Conservation (phyloP, 2,797 vertebrate species). For the Dermochelys coriacea region DNA sequence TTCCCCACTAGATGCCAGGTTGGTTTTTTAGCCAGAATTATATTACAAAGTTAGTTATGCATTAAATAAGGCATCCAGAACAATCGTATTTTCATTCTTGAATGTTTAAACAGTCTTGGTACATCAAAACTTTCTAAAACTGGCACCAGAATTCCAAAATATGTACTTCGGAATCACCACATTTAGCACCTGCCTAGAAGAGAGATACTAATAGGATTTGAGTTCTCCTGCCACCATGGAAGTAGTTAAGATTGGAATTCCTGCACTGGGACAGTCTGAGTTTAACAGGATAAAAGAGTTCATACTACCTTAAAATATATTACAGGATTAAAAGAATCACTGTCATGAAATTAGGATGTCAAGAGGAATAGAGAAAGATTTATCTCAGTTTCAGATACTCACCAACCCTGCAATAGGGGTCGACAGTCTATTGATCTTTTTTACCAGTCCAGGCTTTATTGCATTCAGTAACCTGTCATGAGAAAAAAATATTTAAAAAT, state of each 20-base stretch:
- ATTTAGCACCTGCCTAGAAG: neutral
- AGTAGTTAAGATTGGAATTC: neutral
- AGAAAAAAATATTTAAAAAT: constrained; percentile 71
- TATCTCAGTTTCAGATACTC: constrained; percentile 78
- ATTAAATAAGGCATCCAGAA: neutral
- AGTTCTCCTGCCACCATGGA: neutral
- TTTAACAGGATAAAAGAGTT: constrained; percentile 1
- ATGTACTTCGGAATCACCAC: constrained; percentile 5
- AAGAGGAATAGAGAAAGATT: neutral
- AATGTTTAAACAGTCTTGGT: neutral
- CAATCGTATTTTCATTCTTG: neutral
- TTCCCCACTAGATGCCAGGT: neutral
- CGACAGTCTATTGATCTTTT: constrained; percentile 96
- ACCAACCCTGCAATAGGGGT: constrained; percentile 96
- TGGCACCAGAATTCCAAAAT: neutral
- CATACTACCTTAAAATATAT: neutral
- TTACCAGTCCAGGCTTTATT: constrained; percentile 94
- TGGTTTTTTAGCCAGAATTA: neutral
- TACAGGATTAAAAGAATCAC: constrained; percentile 28
- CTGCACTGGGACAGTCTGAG: neutral
- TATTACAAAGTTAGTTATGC: neutral
- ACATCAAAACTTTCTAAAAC: constrained; percentile 2
- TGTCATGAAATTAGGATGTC: constrained; percentile 13
- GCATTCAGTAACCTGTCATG: constrained; percentile 93
- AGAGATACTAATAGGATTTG: neutral